These are phyloP conservation scores for Spisula solida DNA, from an alignment of 2,888 invertebrate species.

Conservation along the genomic window DNA sequence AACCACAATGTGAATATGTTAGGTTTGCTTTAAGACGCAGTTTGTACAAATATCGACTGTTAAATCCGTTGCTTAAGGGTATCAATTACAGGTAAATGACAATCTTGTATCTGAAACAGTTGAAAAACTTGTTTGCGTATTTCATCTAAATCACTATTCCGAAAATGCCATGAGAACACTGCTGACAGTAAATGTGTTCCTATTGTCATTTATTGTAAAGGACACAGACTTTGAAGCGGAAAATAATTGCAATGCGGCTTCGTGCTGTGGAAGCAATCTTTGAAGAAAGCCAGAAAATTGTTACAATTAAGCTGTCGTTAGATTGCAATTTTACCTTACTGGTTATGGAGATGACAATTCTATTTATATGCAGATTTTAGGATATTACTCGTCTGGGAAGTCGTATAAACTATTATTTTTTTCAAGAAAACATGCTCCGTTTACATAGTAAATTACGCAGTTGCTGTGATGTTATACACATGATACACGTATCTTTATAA, in stretches of 20 bases:
- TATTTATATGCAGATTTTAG: slow-evolving; percentile 14
- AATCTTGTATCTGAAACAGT: neutral
- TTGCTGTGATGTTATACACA: too few species aligned
- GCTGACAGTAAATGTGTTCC: neutral
- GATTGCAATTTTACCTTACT: neutral
- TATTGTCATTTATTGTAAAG: neutral
- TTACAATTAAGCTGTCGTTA: neutral
- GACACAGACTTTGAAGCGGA: neutral
- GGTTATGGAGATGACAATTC: neutral
- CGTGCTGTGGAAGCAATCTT: neutral
- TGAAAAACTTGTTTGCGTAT: neutral
- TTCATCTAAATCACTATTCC: neutral
- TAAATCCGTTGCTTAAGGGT: neutral
- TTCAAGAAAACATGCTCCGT: neutral
- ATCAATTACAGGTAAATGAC: neutral
- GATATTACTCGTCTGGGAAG: neutral
- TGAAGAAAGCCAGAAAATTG: neutral
- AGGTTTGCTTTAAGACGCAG: neutral
- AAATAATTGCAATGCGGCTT: neutral
- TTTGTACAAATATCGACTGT: neutral
- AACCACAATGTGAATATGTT: too few species aligned
- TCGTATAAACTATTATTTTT: neutral
- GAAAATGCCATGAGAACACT: too few species aligned
- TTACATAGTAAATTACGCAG: neutral
- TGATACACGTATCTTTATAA: too few species aligned